Evolutionary conservation across 2,888 invertebrate species (phyloP).

Genomic region (Eumerus sabulonum): DNA sequence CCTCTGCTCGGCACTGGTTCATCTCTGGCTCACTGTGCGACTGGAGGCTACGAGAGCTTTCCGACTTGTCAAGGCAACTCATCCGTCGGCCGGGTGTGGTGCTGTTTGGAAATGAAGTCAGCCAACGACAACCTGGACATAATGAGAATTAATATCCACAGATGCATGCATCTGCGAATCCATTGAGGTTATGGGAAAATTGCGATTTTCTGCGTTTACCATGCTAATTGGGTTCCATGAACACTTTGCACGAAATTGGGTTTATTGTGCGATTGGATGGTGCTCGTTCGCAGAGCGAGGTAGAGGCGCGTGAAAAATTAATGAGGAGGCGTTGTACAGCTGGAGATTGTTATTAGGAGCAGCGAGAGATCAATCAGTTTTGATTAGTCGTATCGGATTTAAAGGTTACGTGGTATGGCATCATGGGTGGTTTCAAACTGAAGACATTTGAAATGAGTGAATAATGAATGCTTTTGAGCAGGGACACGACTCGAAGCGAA

Average conservation of each 20-base stretch:
- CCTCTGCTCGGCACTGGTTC: slow-evolving; percentile 21
- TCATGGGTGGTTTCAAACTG: too few relatives aligned
- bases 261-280: background rate
- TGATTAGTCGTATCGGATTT: background rate
- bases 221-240: slow-evolving; percentile 20
- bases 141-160: slow-evolving; percentile 1
- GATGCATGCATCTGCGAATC: slow-evolving; percentile 1
- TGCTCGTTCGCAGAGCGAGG: background rate
- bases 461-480: too few relatives aligned
- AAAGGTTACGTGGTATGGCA: too few relatives aligned
- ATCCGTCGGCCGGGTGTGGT: slow-evolving; percentile 23
- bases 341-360: slow-evolving; percentile 1
- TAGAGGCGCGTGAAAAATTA: slow-evolving; percentile 37
- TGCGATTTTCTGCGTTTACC: slow-evolving; percentile 32
- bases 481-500: too few relatives aligned
- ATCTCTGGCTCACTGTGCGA: slow-evolving; percentile 19
- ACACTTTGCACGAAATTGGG: slow-evolving; percentile 14
- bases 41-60: too few relatives aligned
- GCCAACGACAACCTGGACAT: slow-evolving; percentile 6
- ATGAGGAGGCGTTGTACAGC: slow-evolving; percentile 20
- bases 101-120: background rate
- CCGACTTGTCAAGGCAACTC: slow-evolving; percentile 7
- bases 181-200: slow-evolving; percentile 55
- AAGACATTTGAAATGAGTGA: too few relatives aligned
- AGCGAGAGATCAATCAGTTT: background rate